These are phyloP conservation scores for Takifugu flavidus DNA, from an alignment of 2,113 vertebrate genomes.

Conservation along the genomic window DNA sequence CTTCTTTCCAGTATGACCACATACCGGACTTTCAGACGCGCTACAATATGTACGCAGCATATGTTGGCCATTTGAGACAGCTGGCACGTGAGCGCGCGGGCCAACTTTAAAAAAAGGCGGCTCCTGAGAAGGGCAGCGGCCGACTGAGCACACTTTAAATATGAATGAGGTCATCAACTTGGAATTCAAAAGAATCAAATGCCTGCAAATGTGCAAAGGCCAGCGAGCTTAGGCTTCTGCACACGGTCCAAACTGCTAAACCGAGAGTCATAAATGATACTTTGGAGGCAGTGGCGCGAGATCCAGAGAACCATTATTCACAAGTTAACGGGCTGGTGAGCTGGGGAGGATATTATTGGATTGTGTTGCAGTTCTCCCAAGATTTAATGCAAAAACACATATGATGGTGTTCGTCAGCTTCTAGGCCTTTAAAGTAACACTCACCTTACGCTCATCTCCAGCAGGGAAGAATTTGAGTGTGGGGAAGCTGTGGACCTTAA, in stretches of 20 bases:
- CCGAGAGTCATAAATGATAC: constrained; percentile 24
- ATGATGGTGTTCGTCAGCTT: neutral
- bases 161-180: constrained; percentile 14
- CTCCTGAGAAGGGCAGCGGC: neutral
- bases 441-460: constrained; percentile 80
- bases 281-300: neutral
- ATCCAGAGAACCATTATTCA: constrained; percentile 18
- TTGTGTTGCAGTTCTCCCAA: neutral
- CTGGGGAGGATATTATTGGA: neutral
- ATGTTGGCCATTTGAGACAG: constrained; percentile 1
- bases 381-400: neutral
- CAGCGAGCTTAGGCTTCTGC: constrained; percentile 36
- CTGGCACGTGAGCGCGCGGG: neutral
- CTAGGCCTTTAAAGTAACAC: neutral
- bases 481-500: constrained; percentile 98
- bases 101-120: neutral
- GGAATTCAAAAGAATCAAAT: constrained; percentile 17
- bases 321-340: constrained; percentile 1
- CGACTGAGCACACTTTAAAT: neutral
- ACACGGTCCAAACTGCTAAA: constrained; percentile 18
- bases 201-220: constrained; percentile 12
- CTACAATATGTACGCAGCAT: neutral
- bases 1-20: constrained; percentile 14
- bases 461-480: constrained; percentile 97
- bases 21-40: constrained; percentile 19